Evolutionary conservation across 2,797 vertebrate genomes (phyloP).

Genomic region (Coendou prehensilis): DNA sequence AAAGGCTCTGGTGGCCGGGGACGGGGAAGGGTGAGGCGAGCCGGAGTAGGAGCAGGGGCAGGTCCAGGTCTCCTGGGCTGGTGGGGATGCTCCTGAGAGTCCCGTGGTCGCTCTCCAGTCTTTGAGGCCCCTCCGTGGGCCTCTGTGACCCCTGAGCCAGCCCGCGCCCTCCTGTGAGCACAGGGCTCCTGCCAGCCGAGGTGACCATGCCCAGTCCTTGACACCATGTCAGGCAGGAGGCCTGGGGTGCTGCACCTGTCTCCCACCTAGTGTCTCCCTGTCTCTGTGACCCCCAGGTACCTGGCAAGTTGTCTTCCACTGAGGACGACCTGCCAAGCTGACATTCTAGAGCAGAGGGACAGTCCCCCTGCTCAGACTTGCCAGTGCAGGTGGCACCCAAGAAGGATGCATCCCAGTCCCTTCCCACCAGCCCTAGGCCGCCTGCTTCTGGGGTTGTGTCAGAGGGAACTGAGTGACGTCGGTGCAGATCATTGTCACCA

Average conservation of each 20-base stretch:
- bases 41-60: neutral
- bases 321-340: neutral
- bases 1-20: neutral
- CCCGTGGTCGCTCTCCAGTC: neutral
- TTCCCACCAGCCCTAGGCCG: neutral
- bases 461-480: neutral
- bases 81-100: neutral
- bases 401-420: neutral
- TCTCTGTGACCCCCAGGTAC: neutral
- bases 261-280: neutral
- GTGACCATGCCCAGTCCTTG: neutral
- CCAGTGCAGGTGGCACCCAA: neutral
- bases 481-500: neutral
- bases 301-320: neutral
- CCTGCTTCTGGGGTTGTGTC: neutral
- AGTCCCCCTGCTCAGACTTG: neutral
- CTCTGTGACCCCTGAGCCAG: neutral
- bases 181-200: neutral
- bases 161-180: neutral
- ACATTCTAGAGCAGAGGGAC: neutral
- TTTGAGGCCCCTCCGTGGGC: neutral
- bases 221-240: neutral
- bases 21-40: neutral
- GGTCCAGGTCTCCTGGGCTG: neutral
- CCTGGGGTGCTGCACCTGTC: neutral